Evolutionary conservation across 2,113 vertebrate genomes (phyloP), one percentile per base, ranked within the genome.

Genomic region (Melanerpes aurifrons): DNA sequence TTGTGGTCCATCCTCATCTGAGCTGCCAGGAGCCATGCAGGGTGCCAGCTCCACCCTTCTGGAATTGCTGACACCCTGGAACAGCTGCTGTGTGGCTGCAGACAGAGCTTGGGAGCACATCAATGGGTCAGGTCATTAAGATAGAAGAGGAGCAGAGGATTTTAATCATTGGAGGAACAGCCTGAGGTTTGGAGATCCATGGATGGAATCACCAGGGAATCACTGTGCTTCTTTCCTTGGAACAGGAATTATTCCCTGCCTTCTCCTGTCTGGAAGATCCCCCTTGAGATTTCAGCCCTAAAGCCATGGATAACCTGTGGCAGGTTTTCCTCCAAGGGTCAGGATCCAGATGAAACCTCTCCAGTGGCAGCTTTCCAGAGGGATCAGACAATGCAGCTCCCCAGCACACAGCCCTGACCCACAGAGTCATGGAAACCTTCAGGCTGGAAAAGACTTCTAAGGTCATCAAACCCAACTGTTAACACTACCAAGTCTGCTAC

Each of bases 101-200:
- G 70, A 40, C 86, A 50, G 74, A 72, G 79, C 92, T 92, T 13
- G 69, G 62, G 54, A 89, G 59, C 62, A 87, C 21, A 17, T 40
- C 50, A 92, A 93, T 82, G 80, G 28, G 61, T 9, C 83, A 29
- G 43, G 73, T 95, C 89, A 95, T 94, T 94, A 93, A 69, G 61
- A 69, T 71, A 61, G 54, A 56, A 62, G 6, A 59, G 48, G 64
- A 50, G 76, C 25, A 22, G 7, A 37, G 40, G 25, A 82, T 89
- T 87, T 88, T 63, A 70, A 64, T 92, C 73, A 82, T 40, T 59
- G 25, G 69, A 76, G 77, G 69, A 91, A 71, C 64, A 81, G 66
- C 40, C 58, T 69, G 15, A 6, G 68, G 54, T 18, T 82, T 29
- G 35, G 32, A 80, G 90, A 77, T 6, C 70, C 4, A 0, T 74